Evolutionary conservation across 2,888 invertebrate species (phyloP).

Genomic region (Eupelmus urozonus): DNA sequence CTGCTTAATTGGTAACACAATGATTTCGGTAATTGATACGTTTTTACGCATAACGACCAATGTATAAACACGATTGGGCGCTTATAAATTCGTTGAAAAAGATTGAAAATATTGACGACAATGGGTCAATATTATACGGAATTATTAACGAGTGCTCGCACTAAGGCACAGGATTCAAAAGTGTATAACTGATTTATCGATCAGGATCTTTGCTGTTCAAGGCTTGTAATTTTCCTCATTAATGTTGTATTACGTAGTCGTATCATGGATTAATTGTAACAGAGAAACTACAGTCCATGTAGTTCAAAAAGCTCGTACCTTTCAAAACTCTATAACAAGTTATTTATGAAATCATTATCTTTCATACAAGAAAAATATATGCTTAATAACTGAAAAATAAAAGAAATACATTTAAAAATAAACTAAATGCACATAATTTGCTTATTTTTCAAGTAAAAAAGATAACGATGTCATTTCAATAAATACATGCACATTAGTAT

Average conservation of each 20-base stretch:
- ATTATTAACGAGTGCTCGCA: slow-evolving; percentile 48
- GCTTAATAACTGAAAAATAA: neutral
- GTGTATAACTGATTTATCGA: slow-evolving; percentile 28
- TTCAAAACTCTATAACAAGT: slow-evolving; percentile 39
- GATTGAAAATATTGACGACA: slow-evolving; percentile 15
- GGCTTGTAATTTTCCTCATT: slow-evolving; percentile 38
- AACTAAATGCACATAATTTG: slow-evolving; percentile 10
- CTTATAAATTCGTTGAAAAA: slow-evolving; percentile 35
- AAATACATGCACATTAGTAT: slow-evolving; percentile 51
- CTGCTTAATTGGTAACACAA: neutral
- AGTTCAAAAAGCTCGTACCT: slow-evolving; percentile 51
- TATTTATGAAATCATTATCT: slow-evolving; percentile 41
- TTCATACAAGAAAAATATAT: slow-evolving; percentile 30
- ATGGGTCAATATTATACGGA: slow-evolving; percentile 21
- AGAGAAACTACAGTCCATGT: slow-evolving; percentile 51
- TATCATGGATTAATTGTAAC: slow-evolving; percentile 37
- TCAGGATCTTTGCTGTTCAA: slow-evolving; percentile 58
- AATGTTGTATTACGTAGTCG: slow-evolving; percentile 17
- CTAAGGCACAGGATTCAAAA: slow-evolving; percentile 55
- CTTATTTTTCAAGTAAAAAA: slow-evolving; percentile 19
- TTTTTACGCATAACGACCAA: slow-evolving; percentile 1
- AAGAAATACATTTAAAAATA: neutral
- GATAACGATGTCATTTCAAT: slow-evolving; percentile 51
- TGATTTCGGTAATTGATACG: slow-evolving; percentile 8
- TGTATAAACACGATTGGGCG: slow-evolving; percentile 16